phyloP scores from a whole-genome alignment of 2,797 vertebrate genomes.

The Gallirallus australis region DNA sequence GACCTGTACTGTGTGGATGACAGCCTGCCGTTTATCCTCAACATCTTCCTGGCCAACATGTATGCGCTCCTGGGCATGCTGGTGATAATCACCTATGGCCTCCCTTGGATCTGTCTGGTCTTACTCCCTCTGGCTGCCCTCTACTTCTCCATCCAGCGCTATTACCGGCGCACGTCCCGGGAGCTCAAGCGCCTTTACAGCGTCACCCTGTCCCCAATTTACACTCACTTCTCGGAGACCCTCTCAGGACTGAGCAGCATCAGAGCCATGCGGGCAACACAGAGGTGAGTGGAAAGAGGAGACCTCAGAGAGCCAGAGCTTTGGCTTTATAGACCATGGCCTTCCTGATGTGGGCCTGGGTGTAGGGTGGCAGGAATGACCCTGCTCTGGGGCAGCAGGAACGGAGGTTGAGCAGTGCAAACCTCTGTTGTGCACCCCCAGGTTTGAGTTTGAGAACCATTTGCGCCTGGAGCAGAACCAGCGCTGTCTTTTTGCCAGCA shows the following conservation, averaged over 20 bases:
- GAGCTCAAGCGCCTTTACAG: slow-evolving; percentile 94
- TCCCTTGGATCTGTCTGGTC: slow-evolving; percentile 90
- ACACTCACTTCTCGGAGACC: slow-evolving; percentile 95
- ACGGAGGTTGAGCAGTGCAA: neutral
- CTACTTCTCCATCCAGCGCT: slow-evolving; percentile 87
- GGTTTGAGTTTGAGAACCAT: slow-evolving; percentile 90
- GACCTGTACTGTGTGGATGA: slow-evolving; percentile 92
- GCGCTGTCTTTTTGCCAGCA: slow-evolving; percentile 91
- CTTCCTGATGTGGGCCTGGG: neutral
- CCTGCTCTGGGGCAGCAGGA: neutral
- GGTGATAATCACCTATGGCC: slow-evolving; percentile 87
- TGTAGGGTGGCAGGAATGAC: neutral
- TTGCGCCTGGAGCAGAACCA: slow-evolving; percentile 90
- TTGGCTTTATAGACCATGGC: neutral
- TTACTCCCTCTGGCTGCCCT: slow-evolving; percentile 85
- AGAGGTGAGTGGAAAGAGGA: slow-evolving; percentile 79
- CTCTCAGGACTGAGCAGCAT: slow-evolving; percentile 89
- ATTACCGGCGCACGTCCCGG: slow-evolving; percentile 89
- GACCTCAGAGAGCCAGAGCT: neutral
- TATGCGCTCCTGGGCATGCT: slow-evolving; percentile 88
- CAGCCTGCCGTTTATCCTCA: slow-evolving; percentile 92
- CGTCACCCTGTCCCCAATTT: slow-evolving; percentile 92
- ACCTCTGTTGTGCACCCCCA: slow-evolving; percentile 62
- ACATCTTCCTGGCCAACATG: slow-evolving; percentile 90
- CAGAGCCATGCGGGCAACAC: slow-evolving; percentile 83